Percentiles rank a stretch among this genome's conserved stretches.
Evolutionary conservation across 1,140 invertebrate species (phyloP).

Genomic region (Mya arenaria): DNA sequence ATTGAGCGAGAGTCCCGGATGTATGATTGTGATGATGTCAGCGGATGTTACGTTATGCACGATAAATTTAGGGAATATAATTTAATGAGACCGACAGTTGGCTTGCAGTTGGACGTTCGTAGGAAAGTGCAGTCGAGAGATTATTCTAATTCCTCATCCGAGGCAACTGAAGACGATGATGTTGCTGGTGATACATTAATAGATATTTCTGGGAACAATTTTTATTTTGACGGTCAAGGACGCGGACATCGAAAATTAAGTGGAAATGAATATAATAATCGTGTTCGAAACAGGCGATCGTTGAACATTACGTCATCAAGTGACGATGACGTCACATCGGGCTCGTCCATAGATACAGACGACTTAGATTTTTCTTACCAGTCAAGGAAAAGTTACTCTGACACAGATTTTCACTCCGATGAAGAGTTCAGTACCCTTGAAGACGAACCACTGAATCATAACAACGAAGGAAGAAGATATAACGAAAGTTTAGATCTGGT

Average conservation of each 20-base stretch:
- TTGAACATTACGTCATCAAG: not conserved
- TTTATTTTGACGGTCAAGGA: not conserved
- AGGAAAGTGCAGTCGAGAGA: not conserved
- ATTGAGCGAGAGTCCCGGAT: not conserved
- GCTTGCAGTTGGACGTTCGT: too few species aligned
- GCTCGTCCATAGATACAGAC: slow-evolving; percentile 17
- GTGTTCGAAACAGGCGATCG: not conserved
- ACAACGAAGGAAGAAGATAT: too few species aligned
- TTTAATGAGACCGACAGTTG: too few species aligned
- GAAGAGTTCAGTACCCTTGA: too few species aligned
- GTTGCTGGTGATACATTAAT: not conserved
- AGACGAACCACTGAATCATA: too few species aligned
- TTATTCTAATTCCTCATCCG: not conserved
- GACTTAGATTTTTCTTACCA: slow-evolving; percentile 50
- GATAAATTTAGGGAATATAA: too few species aligned
- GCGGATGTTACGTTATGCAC: not conserved
- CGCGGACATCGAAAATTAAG: not conserved
- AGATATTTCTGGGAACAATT: not conserved
- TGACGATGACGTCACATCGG: slow-evolving; percentile 18
- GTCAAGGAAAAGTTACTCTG: not conserved
- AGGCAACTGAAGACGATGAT: not conserved
- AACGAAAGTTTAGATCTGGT: too few species aligned
- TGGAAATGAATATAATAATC: not conserved
- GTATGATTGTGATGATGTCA: not conserved
- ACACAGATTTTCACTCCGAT: too few species aligned